Percentiles rank a stretch among this genome's conserved stretches.
phyloP scores from a whole-genome alignment of 2,888 invertebrate species.

The Aethes cnicana region DNA sequence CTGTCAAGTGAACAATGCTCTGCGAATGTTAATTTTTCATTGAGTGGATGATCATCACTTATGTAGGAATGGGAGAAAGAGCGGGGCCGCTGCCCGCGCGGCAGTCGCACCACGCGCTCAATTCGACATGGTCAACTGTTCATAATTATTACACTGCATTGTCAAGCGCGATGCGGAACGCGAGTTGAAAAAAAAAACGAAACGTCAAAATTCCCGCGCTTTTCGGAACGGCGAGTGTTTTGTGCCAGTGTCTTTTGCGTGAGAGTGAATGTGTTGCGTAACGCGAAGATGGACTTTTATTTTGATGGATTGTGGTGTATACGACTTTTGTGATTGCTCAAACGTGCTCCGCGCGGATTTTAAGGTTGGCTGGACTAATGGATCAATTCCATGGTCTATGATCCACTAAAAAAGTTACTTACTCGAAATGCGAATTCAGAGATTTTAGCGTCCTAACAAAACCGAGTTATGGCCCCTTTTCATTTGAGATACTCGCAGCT shows the following conservation, averaged over 20 bases:
- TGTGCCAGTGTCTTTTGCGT: conserved; percentile 62
- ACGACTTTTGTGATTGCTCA: conserved; percentile 34
- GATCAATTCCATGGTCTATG: neutral
- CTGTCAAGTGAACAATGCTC: conserved; percentile 47
- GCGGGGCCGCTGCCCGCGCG: conserved; percentile 66
- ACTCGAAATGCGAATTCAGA: conserved; percentile 15
- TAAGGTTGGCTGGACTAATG: conserved; percentile 29
- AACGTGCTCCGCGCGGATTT: conserved; percentile 34
- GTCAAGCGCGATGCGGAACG: conserved; percentile 49
- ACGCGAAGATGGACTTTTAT: conserved; percentile 55
- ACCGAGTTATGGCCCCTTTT: conserved; percentile 44
- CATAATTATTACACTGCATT: conserved; percentile 58
- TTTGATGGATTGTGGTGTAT: conserved; percentile 38
- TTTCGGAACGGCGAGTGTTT: conserved; percentile 60
- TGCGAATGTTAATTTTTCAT: conserved; percentile 59
- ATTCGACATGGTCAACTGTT: conserved; percentile 80
- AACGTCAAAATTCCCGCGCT: conserved; percentile 57
- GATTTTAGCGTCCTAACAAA: conserved; percentile 7
- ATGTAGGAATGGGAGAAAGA: conserved; percentile 81
- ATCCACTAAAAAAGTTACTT: neutral
- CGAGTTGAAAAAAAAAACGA: conserved; percentile 43
- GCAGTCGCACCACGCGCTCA: conserved; percentile 76
- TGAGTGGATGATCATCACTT: conserved; percentile 61
- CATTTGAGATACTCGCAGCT: conserved; percentile 36
- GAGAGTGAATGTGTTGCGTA: conserved; percentile 79